Evolutionary conservation across 2,888 invertebrate species (phyloP), one percentile per base, ranked within the genome.

Genomic region (Agrochola macilenta): DNA sequence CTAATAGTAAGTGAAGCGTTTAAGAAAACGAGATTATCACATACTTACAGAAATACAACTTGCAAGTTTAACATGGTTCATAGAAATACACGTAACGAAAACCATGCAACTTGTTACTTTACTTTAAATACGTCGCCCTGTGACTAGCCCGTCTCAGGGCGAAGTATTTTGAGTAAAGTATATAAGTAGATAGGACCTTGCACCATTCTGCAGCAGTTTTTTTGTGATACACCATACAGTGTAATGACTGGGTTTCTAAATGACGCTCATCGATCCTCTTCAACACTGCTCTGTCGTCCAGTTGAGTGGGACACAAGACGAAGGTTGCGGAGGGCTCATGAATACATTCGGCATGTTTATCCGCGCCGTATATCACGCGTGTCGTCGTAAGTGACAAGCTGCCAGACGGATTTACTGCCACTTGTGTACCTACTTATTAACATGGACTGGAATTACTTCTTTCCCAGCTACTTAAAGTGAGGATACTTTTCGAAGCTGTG

Each of bases 351-450:
- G 14, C 35, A 20, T 69, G 66, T 65, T 74, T 54, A 83, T 60
- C 64, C 68, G 65, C 66, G 83, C 54, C 86, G 54, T 72, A 65
- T 58, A 58, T 83, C 83, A 79, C 81, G 58, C 49, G 71, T 64
- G 73, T 68, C 63, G 23, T 52, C 35, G n/a, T 43, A 43, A 54
- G 60, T 69, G 39, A 69, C 26, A 39, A 68, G 46, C 49, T 46
- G 12, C 64, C 49, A 9, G 23, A 72, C 76, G 43, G 71, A 72
- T 84, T 77, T 77, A 78, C 60, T 71, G 73, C 78, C 46, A 39
- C 65, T 39, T 52, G 26, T 65, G 46, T 46, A 26, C 14, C 30
- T 35, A 61, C 54, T 43, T 26, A 80, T 80, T 74, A 39, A 63
- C 54, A 49, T 30, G 54, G 61, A 57, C 9, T 49, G 12, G 5